Conservation (phyloP, 2,888 invertebrate genomes). For the Ophion obscuratus region DNA sequence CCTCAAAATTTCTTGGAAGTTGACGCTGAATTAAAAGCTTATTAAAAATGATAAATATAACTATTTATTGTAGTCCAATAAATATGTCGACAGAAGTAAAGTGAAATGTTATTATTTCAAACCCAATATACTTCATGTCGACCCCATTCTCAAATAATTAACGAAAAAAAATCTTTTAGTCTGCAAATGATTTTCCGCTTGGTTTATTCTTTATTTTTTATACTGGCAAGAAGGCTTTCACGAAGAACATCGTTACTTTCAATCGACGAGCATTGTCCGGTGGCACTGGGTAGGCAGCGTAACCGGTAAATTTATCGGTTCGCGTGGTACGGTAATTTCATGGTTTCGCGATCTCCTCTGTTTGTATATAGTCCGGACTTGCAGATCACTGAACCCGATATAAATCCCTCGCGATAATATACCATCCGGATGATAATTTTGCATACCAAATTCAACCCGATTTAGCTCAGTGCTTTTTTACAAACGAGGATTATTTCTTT, state of each 20-base stretch:
- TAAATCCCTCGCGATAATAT: constrained; percentile 12
- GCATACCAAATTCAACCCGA: not conserved
- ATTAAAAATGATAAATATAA: too few species aligned
- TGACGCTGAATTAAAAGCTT: too few species aligned
- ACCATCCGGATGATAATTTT: not conserved
- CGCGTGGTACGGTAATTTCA: constrained; percentile 62
- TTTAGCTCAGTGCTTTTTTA: not conserved
- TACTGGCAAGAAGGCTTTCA: not conserved
- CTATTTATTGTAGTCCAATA: too few species aligned
- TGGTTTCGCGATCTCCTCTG: constrained; percentile 50
- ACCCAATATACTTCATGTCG: too few species aligned
- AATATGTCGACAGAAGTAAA: too few species aligned
- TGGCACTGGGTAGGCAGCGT: constrained; percentile 22
- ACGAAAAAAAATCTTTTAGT: too few species aligned
- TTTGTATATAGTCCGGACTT: constrained; percentile 15
- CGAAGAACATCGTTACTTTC: not conserved
- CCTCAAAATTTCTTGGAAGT: too few species aligned
- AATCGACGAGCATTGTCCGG: not conserved
- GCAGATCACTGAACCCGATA: constrained; percentile 47
- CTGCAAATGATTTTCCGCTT: not conserved
- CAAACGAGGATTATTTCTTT: not conserved
- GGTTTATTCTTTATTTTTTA: not conserved
- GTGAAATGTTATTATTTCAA: too few species aligned
- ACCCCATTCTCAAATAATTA: too few species aligned
- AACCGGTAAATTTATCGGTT: constrained; percentile 63